phyloP scores from a whole-genome alignment of 1,140 invertebrate species.

The Ceratitis capitata region DNA sequence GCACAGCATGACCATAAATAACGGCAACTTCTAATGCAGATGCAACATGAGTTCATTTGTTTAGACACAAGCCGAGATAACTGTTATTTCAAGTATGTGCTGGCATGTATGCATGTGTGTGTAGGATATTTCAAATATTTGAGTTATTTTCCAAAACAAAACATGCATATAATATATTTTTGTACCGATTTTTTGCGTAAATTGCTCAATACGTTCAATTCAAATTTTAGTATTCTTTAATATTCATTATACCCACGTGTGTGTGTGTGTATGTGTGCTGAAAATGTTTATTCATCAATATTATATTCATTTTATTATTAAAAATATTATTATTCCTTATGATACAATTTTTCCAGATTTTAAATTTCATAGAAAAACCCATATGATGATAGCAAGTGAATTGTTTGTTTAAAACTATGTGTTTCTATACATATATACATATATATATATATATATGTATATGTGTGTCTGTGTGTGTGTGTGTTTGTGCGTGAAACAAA shows the following conservation, averaged over 20 bases:
- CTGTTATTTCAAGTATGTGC: not conserved
- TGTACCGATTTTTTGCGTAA: no score
- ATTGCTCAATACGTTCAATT: not conserved
- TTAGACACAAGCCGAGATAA: not conserved
- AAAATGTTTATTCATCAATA: not conserved
- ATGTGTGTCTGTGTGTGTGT: no score
- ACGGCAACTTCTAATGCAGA: not conserved
- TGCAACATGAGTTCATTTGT: not conserved
- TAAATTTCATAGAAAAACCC: not conserved
- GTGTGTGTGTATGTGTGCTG: no score
- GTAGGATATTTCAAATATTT: no score
- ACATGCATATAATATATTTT: not conserved
- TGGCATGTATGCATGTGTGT: not conserved
- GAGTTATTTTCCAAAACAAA: not conserved
- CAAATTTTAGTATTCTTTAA: not conserved
- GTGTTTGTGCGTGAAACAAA: not conserved
- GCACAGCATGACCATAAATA: no score
- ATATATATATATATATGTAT: no score
- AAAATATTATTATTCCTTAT: not conserved
- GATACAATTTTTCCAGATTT: not conserved
- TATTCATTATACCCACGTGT: no score
- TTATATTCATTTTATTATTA: not conserved
- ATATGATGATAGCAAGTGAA: no score
- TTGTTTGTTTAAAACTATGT: not conserved
- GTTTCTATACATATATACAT: no score